Conservation (phyloP, 2,113 vertebrate species). For the Elaphurus davidianus region DNA sequence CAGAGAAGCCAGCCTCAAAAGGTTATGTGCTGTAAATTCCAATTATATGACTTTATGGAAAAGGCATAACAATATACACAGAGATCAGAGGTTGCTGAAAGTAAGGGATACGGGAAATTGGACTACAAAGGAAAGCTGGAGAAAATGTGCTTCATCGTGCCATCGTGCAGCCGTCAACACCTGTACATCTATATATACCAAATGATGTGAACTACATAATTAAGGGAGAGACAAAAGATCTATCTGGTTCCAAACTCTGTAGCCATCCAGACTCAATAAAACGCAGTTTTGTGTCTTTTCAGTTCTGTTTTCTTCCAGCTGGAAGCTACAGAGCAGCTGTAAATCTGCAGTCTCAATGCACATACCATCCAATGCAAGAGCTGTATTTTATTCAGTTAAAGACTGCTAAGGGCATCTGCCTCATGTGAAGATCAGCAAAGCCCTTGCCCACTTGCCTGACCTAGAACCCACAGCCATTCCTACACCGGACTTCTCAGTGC, state of each 20-base stretch:
- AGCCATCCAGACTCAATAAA: not conserved
- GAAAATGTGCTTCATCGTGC: not conserved
- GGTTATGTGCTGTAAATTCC: not conserved
- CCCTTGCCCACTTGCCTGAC: not conserved
- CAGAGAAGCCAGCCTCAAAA: not conserved
- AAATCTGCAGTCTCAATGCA: not conserved
- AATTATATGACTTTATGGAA: not conserved
- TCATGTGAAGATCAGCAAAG: not conserved
- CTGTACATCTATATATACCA: not conserved
- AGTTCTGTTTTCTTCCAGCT: not conserved
- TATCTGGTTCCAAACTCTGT: not conserved
- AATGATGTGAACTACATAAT: not conserved
- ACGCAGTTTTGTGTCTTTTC: not conserved
- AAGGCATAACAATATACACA: not conserved
- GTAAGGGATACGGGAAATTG: not conserved
- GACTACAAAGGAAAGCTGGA: not conserved
- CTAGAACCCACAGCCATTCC: not conserved
- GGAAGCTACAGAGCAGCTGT: not conserved
- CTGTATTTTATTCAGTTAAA: not conserved
- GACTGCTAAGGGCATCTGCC: not conserved
- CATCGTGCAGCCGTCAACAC: fast-evolving
- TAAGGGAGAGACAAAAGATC: not conserved
- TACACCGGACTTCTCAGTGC: not conserved
- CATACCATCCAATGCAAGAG: not conserved
- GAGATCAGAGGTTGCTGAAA: not conserved